Evolutionary conservation across 2,888 invertebrate species (phyloP), one percentile per base, ranked within the genome.

Genomic region (Timema podura): DNA sequence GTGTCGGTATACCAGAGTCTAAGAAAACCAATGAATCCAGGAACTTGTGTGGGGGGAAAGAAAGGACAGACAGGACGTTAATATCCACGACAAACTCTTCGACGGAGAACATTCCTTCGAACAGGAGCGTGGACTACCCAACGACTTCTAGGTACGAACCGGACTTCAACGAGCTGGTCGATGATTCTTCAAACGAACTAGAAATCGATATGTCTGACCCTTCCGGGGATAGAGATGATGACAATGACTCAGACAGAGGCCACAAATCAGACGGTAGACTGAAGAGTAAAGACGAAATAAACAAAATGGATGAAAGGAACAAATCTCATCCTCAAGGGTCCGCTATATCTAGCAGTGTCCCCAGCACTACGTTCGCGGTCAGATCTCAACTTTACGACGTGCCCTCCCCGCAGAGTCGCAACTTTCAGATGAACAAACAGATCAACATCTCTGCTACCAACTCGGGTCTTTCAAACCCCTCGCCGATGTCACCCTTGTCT

Each of bases 191-290:
- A 71, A 91, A 90, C 77, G 91, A 91, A 77, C 79, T 91, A 69
- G 91, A 91, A 80, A 91, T 91, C 76, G 91, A 91, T 78, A 91
- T 91, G 88, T 89, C 90, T 0, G 90, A 91, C 75, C 84, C 89
- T 61, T 83, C 86, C 46, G 84, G 85, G n/a, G 89, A 89, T 69
- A 87, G 86, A 76, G 87, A 87, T 69, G 88, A 89, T 15, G 88
- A 89, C 15, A 86, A 86, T 51, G 83, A 84, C 59, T 82, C 82
- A 71, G 82, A 82, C 49, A 83, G 83, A 74, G 82, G 83, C 13
- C 57, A 61, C 71, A 78, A 80, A 72, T 85, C 85, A 75, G 81
- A 82, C 61, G 66, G 69, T 66, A 70, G 74, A 70, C 49, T 72
- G 74, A 61, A 75, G 72, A 44, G 76, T 75, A 48, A 75, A 76